Percentiles rank a stretch among this genome's conserved stretches.
Conservation (phyloP, 2,113 vertebrate genomes). For the Lamprotornis superbus region DNA sequence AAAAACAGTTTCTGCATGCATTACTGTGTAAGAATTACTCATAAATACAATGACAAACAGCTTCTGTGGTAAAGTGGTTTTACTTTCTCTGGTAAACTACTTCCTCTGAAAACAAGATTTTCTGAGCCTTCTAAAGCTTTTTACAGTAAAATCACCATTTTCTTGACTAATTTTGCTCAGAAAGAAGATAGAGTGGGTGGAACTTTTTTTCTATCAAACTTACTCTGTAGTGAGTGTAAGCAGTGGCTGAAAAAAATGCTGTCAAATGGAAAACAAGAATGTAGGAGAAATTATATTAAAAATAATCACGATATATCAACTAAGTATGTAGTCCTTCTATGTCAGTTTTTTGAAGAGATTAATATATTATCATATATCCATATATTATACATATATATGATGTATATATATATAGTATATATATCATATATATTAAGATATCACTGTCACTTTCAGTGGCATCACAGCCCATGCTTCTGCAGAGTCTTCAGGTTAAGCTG, state of each 20-base stretch:
- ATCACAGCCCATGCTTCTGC: background rate
- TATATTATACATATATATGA: no score
- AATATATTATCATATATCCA: background rate
- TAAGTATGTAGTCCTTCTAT: background rate
- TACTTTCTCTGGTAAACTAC: background rate
- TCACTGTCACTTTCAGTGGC: background rate
- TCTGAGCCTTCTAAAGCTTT: background rate
- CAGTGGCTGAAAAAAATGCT: background rate
- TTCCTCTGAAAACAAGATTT: background rate
- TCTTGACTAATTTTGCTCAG: background rate
- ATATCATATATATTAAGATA: background rate
- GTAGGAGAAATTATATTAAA: background rate
- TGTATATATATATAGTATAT: background rate
- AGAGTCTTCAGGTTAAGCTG: background rate
- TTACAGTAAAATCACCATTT: background rate
- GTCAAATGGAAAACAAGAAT: background rate
- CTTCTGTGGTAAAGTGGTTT: background rate
- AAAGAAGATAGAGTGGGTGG: background rate
- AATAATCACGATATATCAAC: background rate
- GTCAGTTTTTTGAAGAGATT: background rate
- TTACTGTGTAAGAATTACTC: background rate
- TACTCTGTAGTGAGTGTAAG: background rate
- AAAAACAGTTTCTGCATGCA: background rate
- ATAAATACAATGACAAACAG: background rate
- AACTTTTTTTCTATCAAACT: background rate